Base-by-base conservation (phyloP, 2,888 invertebrate species). In the Drosophila anceps region DNA sequence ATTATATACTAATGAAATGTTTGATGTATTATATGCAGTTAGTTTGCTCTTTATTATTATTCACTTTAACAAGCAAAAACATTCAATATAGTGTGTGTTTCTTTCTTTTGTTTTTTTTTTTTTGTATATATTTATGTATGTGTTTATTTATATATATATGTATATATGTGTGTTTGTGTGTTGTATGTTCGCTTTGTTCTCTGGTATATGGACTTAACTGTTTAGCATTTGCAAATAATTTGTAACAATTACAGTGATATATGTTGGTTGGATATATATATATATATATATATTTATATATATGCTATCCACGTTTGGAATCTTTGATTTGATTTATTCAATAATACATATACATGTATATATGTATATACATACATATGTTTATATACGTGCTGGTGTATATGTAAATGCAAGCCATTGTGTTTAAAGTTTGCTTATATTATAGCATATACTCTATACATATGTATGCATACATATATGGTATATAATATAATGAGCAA, bases 41-140 rank as follows among this genome's bases (percentile, higher is more conserved):
- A 50, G 33, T 69, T 88, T 88, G 64, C 63, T 79, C 59, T 84
- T 82, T 81, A 77, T 79, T 83, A 75, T 82, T 79, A 82, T 82
- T 80, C 73, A 82, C 84, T 88, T 79, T 85, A 88, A 88, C 90
- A 88, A 88, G 88, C 91, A 88, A 84, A 90, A 90, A 90, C 90
- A 90, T 88, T 90, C 88, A 88, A 88, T 88, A 90, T 89, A 90
- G 81, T 83, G 79, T 79, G 58, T 77, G 66, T 74, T 20, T 44
- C 37, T 24, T 20, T 76, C 50, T 54, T 61, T 37, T 51, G 50
- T 66, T 24, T 20, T 76, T 50, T 54, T 61, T 37, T 51, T 53
- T 66, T 24, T 70, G 33, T 29, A 31, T 75, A 13, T 50, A n/a
- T 53, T 9, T 53, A 35, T 53, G 51, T 55, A 31, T 80, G 48